Percentiles rank a stretch among this genome's conserved stretches.
These are phyloP conservation scores for Progne subis DNA, from an alignment of 2,113 vertebrate genomes.

Conservation along the genomic window DNA sequence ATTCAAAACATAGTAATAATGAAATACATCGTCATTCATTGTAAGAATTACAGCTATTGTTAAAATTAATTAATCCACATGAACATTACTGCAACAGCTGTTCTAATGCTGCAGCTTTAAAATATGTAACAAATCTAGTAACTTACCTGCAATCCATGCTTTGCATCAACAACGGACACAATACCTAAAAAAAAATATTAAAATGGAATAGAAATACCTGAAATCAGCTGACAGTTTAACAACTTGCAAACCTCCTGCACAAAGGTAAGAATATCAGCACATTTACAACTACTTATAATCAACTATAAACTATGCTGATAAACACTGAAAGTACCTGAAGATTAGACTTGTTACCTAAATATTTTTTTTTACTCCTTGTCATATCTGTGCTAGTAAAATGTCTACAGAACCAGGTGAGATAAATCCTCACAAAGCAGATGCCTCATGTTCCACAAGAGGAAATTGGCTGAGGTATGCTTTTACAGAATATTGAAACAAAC, in stretches of 20 bases:
- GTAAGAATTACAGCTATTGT: not conserved
- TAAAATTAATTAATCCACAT: not conserved
- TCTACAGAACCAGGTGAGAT: not conserved
- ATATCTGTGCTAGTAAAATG: accelerated
- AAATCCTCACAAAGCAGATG: not conserved
- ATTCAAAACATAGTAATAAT: not conserved
- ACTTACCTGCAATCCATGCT: constrained; percentile 89
- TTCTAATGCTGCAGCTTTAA: not conserved
- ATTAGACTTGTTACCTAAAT: not conserved
- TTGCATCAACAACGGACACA: constrained; percentile 92
- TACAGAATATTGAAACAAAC: not conserved
- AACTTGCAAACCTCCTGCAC: not conserved
- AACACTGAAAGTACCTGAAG: not conserved
- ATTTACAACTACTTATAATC: not conserved
- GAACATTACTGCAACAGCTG: not conserved
- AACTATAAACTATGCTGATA: not conserved
- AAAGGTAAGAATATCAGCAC: not conserved
- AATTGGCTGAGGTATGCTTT: not conserved
- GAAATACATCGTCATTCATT: not conserved
- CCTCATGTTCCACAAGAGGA: not conserved
- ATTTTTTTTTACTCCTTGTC: not conserved
- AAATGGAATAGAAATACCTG: not conserved
- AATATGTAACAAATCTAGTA: not conserved
- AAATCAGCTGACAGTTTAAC: not conserved
- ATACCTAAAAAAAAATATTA: constrained; percentile 82